Conservation (phyloP, 1,140 invertebrate genomes). For the Drosophila setifemur region DNA sequence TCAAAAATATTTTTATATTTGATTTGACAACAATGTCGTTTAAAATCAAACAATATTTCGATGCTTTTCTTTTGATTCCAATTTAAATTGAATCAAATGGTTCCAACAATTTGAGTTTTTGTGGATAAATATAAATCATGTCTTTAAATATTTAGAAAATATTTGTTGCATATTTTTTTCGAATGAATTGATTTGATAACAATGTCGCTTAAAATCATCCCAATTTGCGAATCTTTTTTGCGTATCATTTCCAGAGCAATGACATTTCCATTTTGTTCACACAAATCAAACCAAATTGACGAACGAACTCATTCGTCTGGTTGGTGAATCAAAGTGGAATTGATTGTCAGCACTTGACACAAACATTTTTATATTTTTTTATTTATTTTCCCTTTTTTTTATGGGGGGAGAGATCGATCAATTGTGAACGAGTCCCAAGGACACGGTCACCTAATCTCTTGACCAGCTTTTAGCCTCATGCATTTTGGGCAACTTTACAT, state of each 20-base stretch:
- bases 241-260: constrained; percentile 1
- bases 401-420: constrained; percentile 64
- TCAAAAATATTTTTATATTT: too few species aligned
- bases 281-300: constrained; percentile 34
- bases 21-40: too few species aligned
- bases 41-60: too few species aligned
- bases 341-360: constrained; percentile 46
- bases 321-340: constrained; percentile 37
- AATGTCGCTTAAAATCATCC: background rate
- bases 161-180: constrained; percentile 1
- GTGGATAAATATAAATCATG: too few species aligned
- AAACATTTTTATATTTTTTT: constrained; percentile 21
- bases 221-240: constrained; percentile 15
- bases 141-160: too few species aligned
- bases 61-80: too few species aligned
- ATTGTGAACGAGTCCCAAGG: constrained; percentile 45
- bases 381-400: constrained; percentile 15
- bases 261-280: constrained; percentile 16
- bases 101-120: too few species aligned
- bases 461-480: constrained; percentile 4
- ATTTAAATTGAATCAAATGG: too few species aligned
- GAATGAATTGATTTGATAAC: background rate
- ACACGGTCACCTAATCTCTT: constrained; percentile 38
- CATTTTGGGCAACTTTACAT: constrained; percentile 53
- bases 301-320: constrained; percentile 25